These are phyloP conservation scores for Procambarus clarkii DNA, from an alignment of 1,140 invertebrate species.

Conservation along the genomic window DNA sequence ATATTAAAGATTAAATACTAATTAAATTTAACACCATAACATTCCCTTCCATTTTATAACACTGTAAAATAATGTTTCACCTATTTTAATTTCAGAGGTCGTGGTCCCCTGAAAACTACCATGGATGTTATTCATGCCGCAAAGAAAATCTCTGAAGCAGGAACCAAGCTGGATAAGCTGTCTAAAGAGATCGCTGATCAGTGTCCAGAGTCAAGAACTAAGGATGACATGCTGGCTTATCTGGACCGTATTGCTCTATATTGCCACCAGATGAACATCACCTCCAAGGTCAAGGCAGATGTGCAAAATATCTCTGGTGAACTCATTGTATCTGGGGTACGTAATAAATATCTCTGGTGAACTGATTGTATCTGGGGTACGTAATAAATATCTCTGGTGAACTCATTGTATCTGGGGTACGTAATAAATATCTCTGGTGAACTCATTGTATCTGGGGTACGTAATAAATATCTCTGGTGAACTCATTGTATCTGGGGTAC, in stretches of 20 bases:
- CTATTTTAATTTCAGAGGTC: constrained; percentile 82
- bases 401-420: no score
- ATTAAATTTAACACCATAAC: no score
- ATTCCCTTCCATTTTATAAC: no score
- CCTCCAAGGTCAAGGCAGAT: constrained; percentile 99
- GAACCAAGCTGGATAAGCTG: constrained; percentile 96
- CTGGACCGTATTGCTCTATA: constrained; percentile 96
- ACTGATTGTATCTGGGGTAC: no score
- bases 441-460: no score
- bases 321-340: no score
- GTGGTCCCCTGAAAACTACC: constrained; percentile 97
- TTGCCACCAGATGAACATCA: constrained; percentile 99
- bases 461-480: no score
- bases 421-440: no score
- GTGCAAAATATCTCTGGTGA: constrained; percentile 85
- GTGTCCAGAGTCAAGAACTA: constrained; percentile 97
- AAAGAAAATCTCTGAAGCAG: constrained; percentile 99
- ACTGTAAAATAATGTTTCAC: background rate
- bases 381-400: no score
- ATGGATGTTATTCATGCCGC: constrained; percentile 99
- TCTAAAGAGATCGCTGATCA: constrained; percentile 96
- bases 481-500: no score
- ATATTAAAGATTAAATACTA: no score
- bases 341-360: no score
- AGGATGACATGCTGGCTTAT: constrained; percentile 97